Base-by-base conservation (phyloP, 2,888 invertebrate species). In the Myathropa florea region DNA sequence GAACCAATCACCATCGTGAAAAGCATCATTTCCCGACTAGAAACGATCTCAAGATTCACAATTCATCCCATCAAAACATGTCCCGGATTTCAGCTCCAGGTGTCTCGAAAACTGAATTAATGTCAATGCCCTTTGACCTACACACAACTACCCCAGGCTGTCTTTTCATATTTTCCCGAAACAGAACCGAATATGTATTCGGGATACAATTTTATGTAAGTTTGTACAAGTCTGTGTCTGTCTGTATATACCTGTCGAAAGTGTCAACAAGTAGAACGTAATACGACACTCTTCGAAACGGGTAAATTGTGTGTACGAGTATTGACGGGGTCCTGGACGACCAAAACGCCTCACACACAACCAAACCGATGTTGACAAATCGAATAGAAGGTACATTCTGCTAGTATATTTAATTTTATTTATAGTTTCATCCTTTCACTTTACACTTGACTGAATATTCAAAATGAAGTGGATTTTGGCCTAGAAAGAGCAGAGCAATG, bases 261-360 rank as follows among this genome's bases (percentile, higher is more conserved):
- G 78, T 86, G 83, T 83, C 86, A 86, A 86, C 86, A 86, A 86
- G 86, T 86, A 61, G 73, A 7, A 60, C 55, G 12, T 53, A 63
- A 75, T 70, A 63, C 59, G 46, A 21, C 53, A 75, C 68, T 59
- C 64, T 55, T 61, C 18, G 33, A 68, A 81, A 64, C 75, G 55
- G 75, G 63, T 68, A 61, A 39, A 53, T 3, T 14, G 9, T 65
- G 18, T 4, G 65, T 76, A n/a, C n/a, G n/a, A n/a, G n/a, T n/a
- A 85, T 77, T 63, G 81, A 85, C 77, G 39, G 65, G 46, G 46
- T 46, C 46, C 46, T 46, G 46, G 46, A 21, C 59, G 60, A 12
- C 33, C 33, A 33, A 33, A 3, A 33, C 33, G 12, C 33, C 12
- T 3, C 9, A 1, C 14, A 53, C 6, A 24, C 9, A 21, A 60